Evolutionary conservation across 1,140 invertebrate species (phyloP).

Genomic region (Anagrus nilaparvatae): DNA sequence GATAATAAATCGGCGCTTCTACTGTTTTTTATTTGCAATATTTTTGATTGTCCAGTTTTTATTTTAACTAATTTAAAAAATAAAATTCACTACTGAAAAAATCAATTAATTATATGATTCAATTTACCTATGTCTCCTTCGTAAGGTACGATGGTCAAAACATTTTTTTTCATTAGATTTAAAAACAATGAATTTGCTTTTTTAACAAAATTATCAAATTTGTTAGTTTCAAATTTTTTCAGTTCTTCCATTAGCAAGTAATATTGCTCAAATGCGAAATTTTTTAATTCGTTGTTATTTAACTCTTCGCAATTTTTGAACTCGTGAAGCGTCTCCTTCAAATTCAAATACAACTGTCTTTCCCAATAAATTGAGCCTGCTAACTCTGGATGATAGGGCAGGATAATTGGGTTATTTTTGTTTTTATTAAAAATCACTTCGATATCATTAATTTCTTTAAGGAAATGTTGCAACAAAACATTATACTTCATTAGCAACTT

Average conservation of each 20-base stretch:
- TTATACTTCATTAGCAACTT: conserved; percentile 74
- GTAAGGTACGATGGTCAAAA: conserved; percentile 45
- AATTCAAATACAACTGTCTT: conserved; percentile 59
- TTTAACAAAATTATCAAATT: conserved; percentile 53
- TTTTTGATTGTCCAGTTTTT: background rate
- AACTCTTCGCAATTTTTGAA: conserved; percentile 68
- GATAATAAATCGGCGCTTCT: no score
- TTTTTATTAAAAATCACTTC: conserved; percentile 58
- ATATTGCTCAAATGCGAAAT: conserved; percentile 65
- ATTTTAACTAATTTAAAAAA: background rate
- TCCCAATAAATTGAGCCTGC: conserved; percentile 79
- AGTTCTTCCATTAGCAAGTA: conserved; percentile 61
- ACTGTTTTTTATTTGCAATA: no score
- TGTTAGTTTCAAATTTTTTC: conserved; percentile 63
- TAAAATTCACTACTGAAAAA: background rate
- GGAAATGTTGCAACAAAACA: conserved; percentile 73
- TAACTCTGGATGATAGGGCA: conserved; percentile 64
- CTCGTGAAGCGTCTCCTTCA: conserved; percentile 66
- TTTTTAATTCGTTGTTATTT: conserved; percentile 61
- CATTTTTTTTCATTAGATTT: conserved; percentile 53
- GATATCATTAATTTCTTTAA: conserved; percentile 63
- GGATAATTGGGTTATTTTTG: conserved; percentile 59
- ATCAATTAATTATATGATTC: background rate
- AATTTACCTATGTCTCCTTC: conserved; percentile 18
- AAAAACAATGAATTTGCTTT: conserved; percentile 46